Base-by-base conservation (phyloP, 2,797 vertebrate genomes). In the Crypturellus tataupa region DNA sequence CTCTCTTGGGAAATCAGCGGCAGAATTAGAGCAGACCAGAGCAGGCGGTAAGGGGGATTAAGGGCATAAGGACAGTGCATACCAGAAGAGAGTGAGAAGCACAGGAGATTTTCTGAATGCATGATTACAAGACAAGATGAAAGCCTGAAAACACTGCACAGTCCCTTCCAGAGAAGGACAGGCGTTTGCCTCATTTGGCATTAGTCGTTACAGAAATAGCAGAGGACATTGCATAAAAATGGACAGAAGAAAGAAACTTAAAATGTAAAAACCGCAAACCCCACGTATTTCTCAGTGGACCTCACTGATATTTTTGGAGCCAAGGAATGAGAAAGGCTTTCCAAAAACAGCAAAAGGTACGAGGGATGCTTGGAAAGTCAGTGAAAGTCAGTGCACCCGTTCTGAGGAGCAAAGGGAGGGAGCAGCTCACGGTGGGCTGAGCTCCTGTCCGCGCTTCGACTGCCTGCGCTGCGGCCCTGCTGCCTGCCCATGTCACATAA, bases 231-330 rank as follows among this genome's bases (percentile, higher is more conserved):
- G 49, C 5, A 55, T 21, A 33, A 37, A 80, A 42, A 1, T 25
- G 11, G 20, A 8, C 1, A 7, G 12, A 35, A 53, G 70, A 10
- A 31, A 3, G 31, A 72, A 18, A 31, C 53, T 55, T 10, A n/a
- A 67, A 39, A 35, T 1, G 15, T 40, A 24, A 44, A 44, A 5
- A n/a, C 65, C 51, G 14, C 31, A 14, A 47, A 5, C 23, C 8
- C 10, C 7, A 2, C 0, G 1, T 12, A 17, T 12, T 5, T 14
- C 29, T 31, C 17, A 42, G 37, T 37, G 47, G 76, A 44, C 31
- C 29, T 44, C 49, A 4, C 10, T 25, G 49, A 6, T 51, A 13
- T 10, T 83, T 73, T 58, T 67, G 78, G 51, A 62, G 65, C 44
- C 0, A 2, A 90, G 69, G 19, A 72, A 19, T 6, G 49, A 33